Evolutionary conservation across 64 coral and sea anemone genomes (phyloP), one percentile per base, ranked within the genome.

Genomic region (Montipora capricornis): DNA sequence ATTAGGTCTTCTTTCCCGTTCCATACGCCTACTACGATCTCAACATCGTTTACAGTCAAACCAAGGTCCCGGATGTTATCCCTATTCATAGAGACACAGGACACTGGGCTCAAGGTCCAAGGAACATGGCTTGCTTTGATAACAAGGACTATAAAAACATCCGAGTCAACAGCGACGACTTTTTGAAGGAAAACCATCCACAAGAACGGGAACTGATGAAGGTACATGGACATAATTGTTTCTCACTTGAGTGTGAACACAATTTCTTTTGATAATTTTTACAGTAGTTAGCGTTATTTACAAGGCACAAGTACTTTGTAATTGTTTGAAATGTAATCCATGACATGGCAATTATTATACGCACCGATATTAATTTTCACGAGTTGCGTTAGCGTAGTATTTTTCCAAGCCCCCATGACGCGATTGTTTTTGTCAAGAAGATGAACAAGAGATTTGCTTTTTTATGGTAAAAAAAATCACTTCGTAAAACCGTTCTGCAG

Each of bases 141-240:
- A 99, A 99, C 79, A 94, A 96, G 58, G 98, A 99, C 84, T 99
- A 99, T 78, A 99, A 99, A 68, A 95, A 99, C 11, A 90, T 92
- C 16, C 89, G 98, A 9, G 60, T 99, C 4, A 86, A 94, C 20
- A 91, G 79, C 29, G 68, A 99, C 12, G 89, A 95, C 1, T 99
- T 99, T 71, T 53, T 99, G 10, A 88, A 92, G 78, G 98, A 99
- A 17, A 66, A 87, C 12, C 51, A 57, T 5, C 83, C 70, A 24
- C 89, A 87, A 48, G 53, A 76, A 50, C 60, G 77, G 77, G 89
- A 90, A 1, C 68, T 97, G 68, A 94, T 97, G 89, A 51, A 94
- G 24, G 89, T 89, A 86, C 9, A 73, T 3, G 16, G 9, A 64
- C 61, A 12, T 4, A 14, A 15, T 64, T 64, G 9, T 15, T 64